Evolutionary conservation across 2,888 invertebrate genomes (phyloP), one percentile per base, ranked within the genome.

Genomic region (Dolomedes plantarius): DNA sequence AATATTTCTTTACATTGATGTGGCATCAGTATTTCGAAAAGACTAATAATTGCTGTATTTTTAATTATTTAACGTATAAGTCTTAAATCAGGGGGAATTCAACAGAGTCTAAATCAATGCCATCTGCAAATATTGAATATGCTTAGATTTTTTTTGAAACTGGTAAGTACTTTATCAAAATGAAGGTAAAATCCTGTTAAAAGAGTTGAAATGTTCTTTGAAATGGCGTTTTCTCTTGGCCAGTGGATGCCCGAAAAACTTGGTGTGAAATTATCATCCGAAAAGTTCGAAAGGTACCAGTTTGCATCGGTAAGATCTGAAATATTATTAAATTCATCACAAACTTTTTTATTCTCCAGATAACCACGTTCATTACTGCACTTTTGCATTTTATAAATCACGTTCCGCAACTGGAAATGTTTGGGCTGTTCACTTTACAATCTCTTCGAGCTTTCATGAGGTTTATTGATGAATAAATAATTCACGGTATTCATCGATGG

Each of bases 251-350:
- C 11, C 69, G 86, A 50, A 86, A 86, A 86, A 86, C 77, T 46
- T 86, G 86, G 86, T 86, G 86, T 64, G 79, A 86, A 36, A 86
- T 80, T 23, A 86, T 86, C 80, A 75, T 86, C 79, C 80, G 80
- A 29, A 86, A 86, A 75, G 86, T 86, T 50, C 80, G 79, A 74
- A 86, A 86, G 41, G 80, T 75, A n/a, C 75, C 80, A 23, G 46
- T 75, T n/a, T 69, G 67, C 39, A 75, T 80, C 56, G 86, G 86
- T 86, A 86, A 86, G 86, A 68, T 50, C 32, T 62, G 41, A 73
- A 69, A 27, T 23, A 62, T 76, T 77, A 32, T 32, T 31, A 27
- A 71, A 67, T 56, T 23, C 62, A 81, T 64, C 75, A 82, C 64
- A 36, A 75, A 67, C 64, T 72, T 77, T 76, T 75, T 36, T 36